Base-by-base conservation (phyloP, 2,113 vertebrate genomes). In the Chlorodrepanis virens region DNA sequence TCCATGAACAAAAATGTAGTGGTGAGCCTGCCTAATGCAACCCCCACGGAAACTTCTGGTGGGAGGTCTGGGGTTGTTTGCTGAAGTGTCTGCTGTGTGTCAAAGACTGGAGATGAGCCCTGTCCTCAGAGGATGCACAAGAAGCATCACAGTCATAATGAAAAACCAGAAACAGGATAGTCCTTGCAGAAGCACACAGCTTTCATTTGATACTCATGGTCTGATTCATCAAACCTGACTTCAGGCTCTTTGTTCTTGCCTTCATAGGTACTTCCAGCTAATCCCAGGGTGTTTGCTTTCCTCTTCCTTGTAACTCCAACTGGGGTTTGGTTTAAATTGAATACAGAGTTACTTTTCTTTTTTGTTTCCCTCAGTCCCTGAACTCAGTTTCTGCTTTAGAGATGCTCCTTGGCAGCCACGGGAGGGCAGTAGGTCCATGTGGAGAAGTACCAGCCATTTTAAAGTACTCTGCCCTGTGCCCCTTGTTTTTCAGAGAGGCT, bases 361-460 rank as follows among this genome's bases (percentile, higher is more conserved):
- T 10, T 35, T 22, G 14, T 76, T 90, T 44, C 50, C 25, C 11
- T 80, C 8, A 11, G 29, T 64, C 50, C 45, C n/a, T 37, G 12
- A 12, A 39, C 39, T 57, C 11, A 2, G 1, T 64, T 95, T 49
- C 47, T 57, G 61, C 37, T 37, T 61, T 17, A 33, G n/a, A 77
- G 50, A 28, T 49, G 85, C 22, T 86, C 27, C 52, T 33, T 70
- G 64, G 60, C 72, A 88, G 76, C 94, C 95, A 89, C 64, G 4
- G 80, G 93, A 95, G 96, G 89, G 95, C 95, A 92, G 86, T 20
- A 95, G 49, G 56, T 40, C 47, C 86, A 4, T 83, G 35, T 29
- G 70, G 37, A 91, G 45, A 86, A 57, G 29, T 29, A 77, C 39
- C 54, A 90, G 31, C 31, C 79, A 92, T 80, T 90, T 94, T 63